phyloP scores from a whole-genome alignment of 1,140 invertebrate species.

The Drosophila arizonae region DNA sequence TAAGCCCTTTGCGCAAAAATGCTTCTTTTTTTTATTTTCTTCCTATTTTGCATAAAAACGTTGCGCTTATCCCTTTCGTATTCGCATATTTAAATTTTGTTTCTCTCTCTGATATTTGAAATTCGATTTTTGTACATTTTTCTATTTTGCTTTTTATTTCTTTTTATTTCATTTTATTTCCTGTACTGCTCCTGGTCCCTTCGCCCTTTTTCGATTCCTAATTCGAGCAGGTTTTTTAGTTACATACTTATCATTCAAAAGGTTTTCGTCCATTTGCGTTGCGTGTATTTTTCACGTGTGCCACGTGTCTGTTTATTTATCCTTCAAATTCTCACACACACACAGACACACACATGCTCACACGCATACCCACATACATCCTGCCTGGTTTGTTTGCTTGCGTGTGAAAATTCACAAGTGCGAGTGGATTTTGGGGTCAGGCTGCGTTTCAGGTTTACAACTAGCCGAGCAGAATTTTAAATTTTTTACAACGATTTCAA shows the following conservation, averaged over 20 bases:
- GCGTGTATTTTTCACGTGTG: constrained; percentile 29
- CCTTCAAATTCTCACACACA: constrained; percentile 27
- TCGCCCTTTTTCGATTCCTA: constrained; percentile 13
- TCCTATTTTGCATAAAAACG: constrained; percentile 64
- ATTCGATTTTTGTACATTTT: constrained; percentile 56
- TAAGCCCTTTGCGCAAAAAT: constrained; percentile 70
- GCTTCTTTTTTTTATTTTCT: constrained; percentile 23
- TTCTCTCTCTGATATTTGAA: constrained; percentile 63
- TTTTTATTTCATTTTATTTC: background rate
- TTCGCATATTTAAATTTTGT: constrained; percentile 64
- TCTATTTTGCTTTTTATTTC: background rate
- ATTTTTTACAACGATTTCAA: constrained; percentile 17
- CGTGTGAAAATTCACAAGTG: constrained; percentile 62
- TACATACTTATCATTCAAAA: constrained; percentile 46
- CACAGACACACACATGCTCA: background rate
- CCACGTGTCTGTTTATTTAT: constrained; percentile 50
- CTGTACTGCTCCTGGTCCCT: background rate
- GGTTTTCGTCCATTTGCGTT: constrained; percentile 19
- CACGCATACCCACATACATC: background rate
- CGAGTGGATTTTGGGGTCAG: constrained; percentile 22
- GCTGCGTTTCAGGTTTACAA: constrained; percentile 11
- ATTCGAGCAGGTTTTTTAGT: constrained; percentile 32
- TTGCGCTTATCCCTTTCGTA: constrained; percentile 61
- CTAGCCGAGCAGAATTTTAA: constrained; percentile 15
- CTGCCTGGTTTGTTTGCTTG: constrained; percentile 21